phyloP scores from a whole-genome alignment of 2,113 vertebrate genomes.

The Tyto alba region DNA sequence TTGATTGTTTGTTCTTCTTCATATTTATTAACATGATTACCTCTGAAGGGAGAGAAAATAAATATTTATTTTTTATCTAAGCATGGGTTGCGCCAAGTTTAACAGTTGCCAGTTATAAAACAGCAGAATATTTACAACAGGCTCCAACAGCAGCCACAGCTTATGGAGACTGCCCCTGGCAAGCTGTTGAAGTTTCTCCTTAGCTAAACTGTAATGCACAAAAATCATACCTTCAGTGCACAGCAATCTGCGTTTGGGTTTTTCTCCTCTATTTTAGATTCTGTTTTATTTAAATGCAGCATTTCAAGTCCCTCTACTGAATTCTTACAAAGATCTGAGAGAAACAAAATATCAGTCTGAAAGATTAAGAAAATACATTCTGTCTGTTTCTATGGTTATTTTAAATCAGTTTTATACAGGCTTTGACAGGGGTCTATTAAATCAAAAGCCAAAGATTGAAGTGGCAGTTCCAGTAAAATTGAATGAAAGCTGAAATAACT shows the following conservation, averaged over 20 bases:
- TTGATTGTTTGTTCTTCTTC: not conserved
- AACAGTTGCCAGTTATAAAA: not conserved
- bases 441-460: constrained; percentile 29
- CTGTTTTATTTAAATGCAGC: not conserved
- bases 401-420: constrained; percentile 7
- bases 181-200: constrained; percentile 29
- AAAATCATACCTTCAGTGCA: not conserved
- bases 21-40: not conserved
- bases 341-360: not conserved
- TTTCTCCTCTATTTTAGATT: not conserved
- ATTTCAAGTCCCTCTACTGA: not conserved
- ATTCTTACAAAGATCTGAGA: not conserved
- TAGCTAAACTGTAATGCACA: not conserved
- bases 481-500: not conserved
- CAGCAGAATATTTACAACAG: constrained; percentile 16
- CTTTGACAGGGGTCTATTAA: constrained; percentile 4
- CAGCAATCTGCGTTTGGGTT: not conserved
- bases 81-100: not conserved
- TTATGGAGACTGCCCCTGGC: not conserved
- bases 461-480: not conserved
- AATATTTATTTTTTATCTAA: not conserved
- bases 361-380: constrained; percentile 14
- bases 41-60: not conserved
- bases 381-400: constrained; percentile 26
- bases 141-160: not conserved